Evolutionary conservation across 1,140 invertebrate genomes (phyloP), one percentile per base, ranked within the genome.

Genomic region (Brachionus koreanus): DNA sequence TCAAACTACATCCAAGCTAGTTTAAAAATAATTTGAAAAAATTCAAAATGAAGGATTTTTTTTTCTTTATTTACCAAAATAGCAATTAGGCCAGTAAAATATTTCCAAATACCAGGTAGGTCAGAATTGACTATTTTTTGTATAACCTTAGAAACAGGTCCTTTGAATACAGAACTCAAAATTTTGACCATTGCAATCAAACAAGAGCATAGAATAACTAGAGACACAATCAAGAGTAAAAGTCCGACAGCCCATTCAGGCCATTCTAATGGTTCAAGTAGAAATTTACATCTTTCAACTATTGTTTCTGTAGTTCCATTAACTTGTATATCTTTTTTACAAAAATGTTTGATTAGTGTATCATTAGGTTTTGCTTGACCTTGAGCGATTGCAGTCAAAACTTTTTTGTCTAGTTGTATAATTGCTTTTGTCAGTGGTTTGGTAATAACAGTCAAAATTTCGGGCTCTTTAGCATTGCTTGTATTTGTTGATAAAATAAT

Each of bases 141-240:
- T 39, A 92, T 88, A 10, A 90, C 83, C 39, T 84, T 82, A 0
- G 90, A 89, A 33, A 91, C 89, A 23, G 87, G 87, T n/a, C 91
- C 91, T 83, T 88, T 85, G 25, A 90, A 84, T 0, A 90, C 76
- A 9, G 87, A 85, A 76, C 88, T 84, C 3, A 92, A 89, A 12
- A 91, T 86, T 84, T 91, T 91, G 16, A 92, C 91, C 52, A 92
- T 90, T 42, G 87, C 72, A n/a, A 92, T 86, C 4, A 92, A 86
- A 84, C 91, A 92, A 7, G 85, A 33, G 65, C 88, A 90, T 4
- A 92, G 87, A 0, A 90, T 79, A 3, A 90, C 29, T 6, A 92
- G 85, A 0, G 91, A 89, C n/a, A 88, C 74, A 0, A 88, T 85
- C 16, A 92, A 81, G 39, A 92, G 83, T 35, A 91, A 85, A 5